Percentiles rank a stretch among this genome's conserved stretches.
Evolutionary conservation across 2,113 vertebrate genomes (phyloP).

Genomic region (Mystacornis crossleyi): DNA sequence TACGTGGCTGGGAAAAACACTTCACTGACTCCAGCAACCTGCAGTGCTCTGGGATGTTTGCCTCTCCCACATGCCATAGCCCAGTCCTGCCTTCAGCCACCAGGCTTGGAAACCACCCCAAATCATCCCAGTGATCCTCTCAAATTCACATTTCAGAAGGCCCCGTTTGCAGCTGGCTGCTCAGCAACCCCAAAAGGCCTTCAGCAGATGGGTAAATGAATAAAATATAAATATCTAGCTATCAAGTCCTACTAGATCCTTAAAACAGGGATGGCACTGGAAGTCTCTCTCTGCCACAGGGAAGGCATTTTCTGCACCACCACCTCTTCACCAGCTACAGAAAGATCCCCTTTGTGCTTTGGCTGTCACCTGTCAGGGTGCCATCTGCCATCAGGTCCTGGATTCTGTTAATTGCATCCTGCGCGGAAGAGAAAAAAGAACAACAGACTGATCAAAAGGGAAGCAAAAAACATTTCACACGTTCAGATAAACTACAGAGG

Average conservation of each 20-base stretch:
- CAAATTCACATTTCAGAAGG: background rate
- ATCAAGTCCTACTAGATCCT: background rate
- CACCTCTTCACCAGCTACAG: background rate
- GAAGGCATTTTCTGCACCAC: background rate
- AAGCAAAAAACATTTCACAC: background rate
- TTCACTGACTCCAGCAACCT: background rate
- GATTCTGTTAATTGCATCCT: conserved; percentile 92
- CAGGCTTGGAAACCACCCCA: background rate
- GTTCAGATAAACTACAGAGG: background rate
- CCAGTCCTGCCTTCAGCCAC: background rate
- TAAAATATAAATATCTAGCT: background rate
- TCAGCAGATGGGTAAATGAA: background rate
- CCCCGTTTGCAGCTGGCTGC: background rate
- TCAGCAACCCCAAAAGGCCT: background rate
- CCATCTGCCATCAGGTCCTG: conserved; percentile 92
- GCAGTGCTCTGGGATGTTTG: background rate
- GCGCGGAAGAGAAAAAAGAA: background rate
- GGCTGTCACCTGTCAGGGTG: conserved; percentile 87
- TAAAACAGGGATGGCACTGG: background rate
- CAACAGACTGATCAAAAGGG: background rate
- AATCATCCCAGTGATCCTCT: background rate
- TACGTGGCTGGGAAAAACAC: background rate
- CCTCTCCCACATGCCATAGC: background rate
- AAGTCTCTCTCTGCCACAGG: background rate
- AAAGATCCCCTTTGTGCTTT: background rate